Conservation (phyloP, 2,113 vertebrate species). For the Lasiurus borealis region DNA sequence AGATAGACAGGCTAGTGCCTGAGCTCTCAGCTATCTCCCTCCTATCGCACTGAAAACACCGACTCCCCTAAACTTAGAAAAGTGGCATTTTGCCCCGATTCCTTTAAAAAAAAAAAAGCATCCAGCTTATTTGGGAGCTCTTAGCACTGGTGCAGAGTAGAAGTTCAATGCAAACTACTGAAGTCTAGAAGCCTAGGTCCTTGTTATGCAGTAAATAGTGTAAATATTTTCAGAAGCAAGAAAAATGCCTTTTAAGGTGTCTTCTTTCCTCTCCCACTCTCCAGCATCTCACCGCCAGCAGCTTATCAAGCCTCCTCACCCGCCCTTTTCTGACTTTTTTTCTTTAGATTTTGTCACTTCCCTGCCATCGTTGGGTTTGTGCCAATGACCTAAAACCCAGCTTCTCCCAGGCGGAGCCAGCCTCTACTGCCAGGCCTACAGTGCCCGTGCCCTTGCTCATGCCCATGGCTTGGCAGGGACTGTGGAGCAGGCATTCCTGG, state of each 20-base stretch:
- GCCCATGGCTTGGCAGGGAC: background rate
- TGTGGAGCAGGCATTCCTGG: background rate
- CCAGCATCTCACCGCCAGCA: background rate
- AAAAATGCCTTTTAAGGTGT: conserved; percentile 3
- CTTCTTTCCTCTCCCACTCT: background rate
- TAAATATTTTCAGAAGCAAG: conserved; percentile 54
- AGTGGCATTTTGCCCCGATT: background rate
- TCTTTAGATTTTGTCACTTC: background rate
- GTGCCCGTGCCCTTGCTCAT: background rate
- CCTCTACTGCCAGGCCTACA: background rate
- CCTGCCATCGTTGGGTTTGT: background rate
- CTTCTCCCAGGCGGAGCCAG: background rate
- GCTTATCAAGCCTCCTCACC: background rate
- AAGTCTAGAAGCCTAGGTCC: background rate
- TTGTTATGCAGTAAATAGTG: background rate
- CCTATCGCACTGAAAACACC: no score
- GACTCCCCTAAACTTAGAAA: background rate
- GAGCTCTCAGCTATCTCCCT: background rate
- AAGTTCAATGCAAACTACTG: background rate
- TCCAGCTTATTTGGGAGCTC: background rate
- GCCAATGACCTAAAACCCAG: background rate
- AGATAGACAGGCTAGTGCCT: background rate
- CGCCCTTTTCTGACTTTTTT: background rate
- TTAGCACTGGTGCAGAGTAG: background rate
- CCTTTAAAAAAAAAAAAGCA: background rate